Evolutionary conservation across 1,140 invertebrate genomes (phyloP).

Genomic region (Papilio polytes): DNA sequence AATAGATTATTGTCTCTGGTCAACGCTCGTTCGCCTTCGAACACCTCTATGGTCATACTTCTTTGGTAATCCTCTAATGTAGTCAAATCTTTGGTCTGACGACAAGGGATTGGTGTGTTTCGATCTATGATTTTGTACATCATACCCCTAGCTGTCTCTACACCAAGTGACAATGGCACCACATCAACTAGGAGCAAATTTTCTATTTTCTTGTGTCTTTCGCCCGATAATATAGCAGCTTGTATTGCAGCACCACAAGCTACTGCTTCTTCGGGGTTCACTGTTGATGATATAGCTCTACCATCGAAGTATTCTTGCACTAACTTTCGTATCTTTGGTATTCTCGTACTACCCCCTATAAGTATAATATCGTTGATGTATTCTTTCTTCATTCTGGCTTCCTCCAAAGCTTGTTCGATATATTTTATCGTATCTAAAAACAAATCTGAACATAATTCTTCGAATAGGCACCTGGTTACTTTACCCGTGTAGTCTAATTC

Average conservation of each 20-base stretch:
- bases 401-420: slow-evolving; percentile 82
- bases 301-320: slow-evolving; percentile 76
- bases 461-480: slow-evolving; percentile 72
- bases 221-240: slow-evolving; percentile 79
- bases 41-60: slow-evolving; percentile 69
- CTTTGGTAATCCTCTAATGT: slow-evolving; percentile 70
- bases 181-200: slow-evolving; percentile 84
- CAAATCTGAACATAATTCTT: slow-evolving; percentile 83
- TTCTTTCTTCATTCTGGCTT: slow-evolving; percentile 87
- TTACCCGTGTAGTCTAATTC: slow-evolving; percentile 64
- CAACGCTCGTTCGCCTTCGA: slow-evolving; percentile 67
- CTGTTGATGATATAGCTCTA: slow-evolving; percentile 72
- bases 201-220: slow-evolving; percentile 78
- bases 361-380: slow-evolving; percentile 88
- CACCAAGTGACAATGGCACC: slow-evolving; percentile 84
- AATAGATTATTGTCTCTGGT: slow-evolving; percentile 69
- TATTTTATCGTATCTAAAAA: slow-evolving; percentile 74
- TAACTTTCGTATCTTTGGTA: slow-evolving; percentile 83
- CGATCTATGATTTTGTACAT: slow-evolving; percentile 87
- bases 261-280: slow-evolving; percentile 83
- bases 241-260: slow-evolving; percentile 82
- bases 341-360: slow-evolving; percentile 89
- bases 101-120: slow-evolving; percentile 88
- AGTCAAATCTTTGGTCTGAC: slow-evolving; percentile 64
- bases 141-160: slow-evolving; percentile 85